Conservation (phyloP, 2,888 invertebrate species). For the Galerucella nymphaeae region DNA sequence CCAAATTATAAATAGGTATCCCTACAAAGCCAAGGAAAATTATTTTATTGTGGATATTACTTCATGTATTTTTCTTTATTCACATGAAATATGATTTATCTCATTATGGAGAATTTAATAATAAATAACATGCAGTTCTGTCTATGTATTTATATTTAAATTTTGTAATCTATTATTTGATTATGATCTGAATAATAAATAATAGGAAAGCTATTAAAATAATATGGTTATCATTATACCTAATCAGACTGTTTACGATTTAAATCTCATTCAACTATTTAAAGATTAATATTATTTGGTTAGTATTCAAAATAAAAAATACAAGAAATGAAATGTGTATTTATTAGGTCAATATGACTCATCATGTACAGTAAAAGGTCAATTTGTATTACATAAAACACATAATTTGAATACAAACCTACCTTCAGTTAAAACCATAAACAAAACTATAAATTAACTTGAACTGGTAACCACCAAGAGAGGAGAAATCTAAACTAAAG, state of each 20-base stretch:
- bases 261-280: background rate
- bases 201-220: background rate
- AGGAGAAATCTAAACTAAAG: slow-evolving; percentile 13
- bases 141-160: too few species aligned
- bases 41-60: too few species aligned
- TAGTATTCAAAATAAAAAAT: slow-evolving; percentile 12
- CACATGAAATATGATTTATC: too few species aligned
- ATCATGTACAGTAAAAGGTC: slow-evolving; percentile 26
- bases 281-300: background rate
- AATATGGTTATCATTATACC: background rate
- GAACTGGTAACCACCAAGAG: background rate
- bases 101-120: too few species aligned
- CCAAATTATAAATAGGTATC: too few species aligned
- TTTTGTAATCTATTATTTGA: too few species aligned
- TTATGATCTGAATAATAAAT: background rate
- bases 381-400: slow-evolving; percentile 9
- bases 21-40: too few species aligned
- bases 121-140: too few species aligned
- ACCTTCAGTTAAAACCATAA: background rate
- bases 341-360: slow-evolving; percentile 51
- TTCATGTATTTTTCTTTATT: too few species aligned
- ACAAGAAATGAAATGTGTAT: slow-evolving; percentile 49
- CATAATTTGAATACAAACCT: background rate
- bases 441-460: background rate
- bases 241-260: background rate